Conservation (phyloP, 2,113 vertebrate genomes). For the Charina bottae region DNA sequence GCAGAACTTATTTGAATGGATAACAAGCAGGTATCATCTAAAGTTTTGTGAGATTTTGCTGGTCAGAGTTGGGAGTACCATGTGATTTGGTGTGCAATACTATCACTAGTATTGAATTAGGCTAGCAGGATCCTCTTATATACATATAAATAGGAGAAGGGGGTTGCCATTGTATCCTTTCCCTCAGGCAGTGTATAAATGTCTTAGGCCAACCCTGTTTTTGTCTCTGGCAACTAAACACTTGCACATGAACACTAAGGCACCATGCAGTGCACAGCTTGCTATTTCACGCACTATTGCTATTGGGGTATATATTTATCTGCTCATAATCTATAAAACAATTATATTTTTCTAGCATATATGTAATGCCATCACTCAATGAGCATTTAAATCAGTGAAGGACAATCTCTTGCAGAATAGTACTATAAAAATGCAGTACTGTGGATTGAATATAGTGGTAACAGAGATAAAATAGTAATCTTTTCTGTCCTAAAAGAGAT, state of each 20-base stretch:
- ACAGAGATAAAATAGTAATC: neutral
- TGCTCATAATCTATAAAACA: neutral
- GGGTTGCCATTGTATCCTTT: neutral
- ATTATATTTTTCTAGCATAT: slow-evolving; percentile 1
- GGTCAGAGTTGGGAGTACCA: neutral
- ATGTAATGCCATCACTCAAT: neutral
- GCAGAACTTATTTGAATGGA: neutral
- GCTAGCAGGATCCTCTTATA: neutral
- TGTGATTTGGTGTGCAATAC: neutral
- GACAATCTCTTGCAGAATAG: neutral
- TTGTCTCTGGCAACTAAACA: neutral
- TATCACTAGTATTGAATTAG: neutral
- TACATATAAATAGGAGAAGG: neutral
- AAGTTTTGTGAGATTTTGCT: neutral
- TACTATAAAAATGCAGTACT: neutral
- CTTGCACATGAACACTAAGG: neutral
- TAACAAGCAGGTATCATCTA: neutral
- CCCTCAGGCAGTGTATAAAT: neutral
- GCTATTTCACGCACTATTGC: slow-evolving; percentile 2
- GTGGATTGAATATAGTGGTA: neutral
- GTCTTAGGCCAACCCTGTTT: neutral
- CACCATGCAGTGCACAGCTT: slow-evolving; percentile 1
- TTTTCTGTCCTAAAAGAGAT: no score
- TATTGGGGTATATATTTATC: slow-evolving; percentile 3
- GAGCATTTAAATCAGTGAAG: neutral